Conservation (phyloP, 2,888 invertebrate species). For the Bimastos eiseni region DNA sequence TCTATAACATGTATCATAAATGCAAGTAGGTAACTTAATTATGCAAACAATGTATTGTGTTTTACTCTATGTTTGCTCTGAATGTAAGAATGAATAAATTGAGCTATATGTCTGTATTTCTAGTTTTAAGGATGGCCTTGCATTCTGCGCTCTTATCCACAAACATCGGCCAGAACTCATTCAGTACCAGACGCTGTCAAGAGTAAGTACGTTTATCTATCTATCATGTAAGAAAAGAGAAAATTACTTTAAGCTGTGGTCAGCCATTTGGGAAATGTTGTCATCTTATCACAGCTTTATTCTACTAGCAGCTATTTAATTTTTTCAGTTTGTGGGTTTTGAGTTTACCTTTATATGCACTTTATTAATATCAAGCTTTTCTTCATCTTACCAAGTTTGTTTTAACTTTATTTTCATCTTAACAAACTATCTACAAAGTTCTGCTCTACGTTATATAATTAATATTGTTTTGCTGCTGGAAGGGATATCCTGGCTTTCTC, state of each 20-base stretch:
- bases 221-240: too few species aligned
- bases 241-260: too few species aligned
- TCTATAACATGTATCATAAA: too few species aligned
- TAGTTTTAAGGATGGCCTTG: conserved; percentile 98
- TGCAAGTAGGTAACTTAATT: too few species aligned
- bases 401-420: neutral
- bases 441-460: neutral
- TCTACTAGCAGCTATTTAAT: neutral
- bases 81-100: neutral
- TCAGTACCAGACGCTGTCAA: conserved; percentile 96
- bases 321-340: neutral
- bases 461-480: neutral
- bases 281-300: too few species aligned
- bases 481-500: too few species aligned
- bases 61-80: neutral
- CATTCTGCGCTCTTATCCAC: conserved; percentile 99
- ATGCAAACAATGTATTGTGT: too few species aligned
- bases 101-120: neutral
- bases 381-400: neutral
- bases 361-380: neutral
- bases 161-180: conserved; percentile 98
- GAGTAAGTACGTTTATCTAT: conserved; percentile 64
- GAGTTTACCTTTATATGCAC: neutral
- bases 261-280: neutral
- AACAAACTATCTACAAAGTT: neutral